These are phyloP conservation scores for Samia ricini DNA, from an alignment of 1,140 invertebrate species.

Conservation along the genomic window DNA sequence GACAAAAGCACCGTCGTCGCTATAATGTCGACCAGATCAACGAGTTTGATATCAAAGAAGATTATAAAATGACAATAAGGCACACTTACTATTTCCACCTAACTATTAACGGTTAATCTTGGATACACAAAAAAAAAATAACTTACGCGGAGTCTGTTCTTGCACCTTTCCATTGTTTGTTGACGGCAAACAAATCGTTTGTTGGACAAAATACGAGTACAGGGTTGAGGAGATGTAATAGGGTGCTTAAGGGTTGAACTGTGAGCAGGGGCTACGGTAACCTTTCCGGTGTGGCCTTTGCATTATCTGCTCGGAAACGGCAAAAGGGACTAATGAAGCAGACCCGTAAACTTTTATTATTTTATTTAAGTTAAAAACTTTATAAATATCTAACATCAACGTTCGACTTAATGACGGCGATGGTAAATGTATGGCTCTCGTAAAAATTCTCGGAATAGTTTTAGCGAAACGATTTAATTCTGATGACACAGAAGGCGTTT, in stretches of 20 bases:
- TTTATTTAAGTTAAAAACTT: conserved; percentile 5
- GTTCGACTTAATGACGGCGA: not conserved
- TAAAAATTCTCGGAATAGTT: conserved; percentile 11
- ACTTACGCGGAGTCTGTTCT: conserved; percentile 32
- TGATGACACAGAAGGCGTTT: not conserved
- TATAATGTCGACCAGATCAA: conserved; percentile 50
- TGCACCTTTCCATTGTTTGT: conserved; percentile 70
- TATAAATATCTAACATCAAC: not conserved
- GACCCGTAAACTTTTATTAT: conserved; percentile 35
- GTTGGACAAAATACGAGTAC: conserved; percentile 51
- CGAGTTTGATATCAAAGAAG: conserved; percentile 60
- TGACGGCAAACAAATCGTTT: conserved; percentile 75
- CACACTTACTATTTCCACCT: conserved; percentile 48
- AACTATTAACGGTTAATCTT: conserved; percentile 68
- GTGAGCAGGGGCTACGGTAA: conserved; percentile 62
- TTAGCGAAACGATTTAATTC: conserved; percentile 12
- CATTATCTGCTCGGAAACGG: conserved; percentile 43
- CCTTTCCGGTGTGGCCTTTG: conserved; percentile 58
- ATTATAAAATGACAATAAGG: conserved; percentile 60
- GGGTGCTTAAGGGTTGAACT: conserved; percentile 65
- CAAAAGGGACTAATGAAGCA: conserved; percentile 35
- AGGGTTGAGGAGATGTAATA: conserved; percentile 48
- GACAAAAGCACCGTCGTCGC: conserved; percentile 40
- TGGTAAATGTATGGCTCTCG: not conserved
- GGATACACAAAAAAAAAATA: too few relatives aligned